These are phyloP conservation scores for Micrasema minimum DNA, from an alignment of 1,140 invertebrate genomes.

Conservation along the genomic window DNA sequence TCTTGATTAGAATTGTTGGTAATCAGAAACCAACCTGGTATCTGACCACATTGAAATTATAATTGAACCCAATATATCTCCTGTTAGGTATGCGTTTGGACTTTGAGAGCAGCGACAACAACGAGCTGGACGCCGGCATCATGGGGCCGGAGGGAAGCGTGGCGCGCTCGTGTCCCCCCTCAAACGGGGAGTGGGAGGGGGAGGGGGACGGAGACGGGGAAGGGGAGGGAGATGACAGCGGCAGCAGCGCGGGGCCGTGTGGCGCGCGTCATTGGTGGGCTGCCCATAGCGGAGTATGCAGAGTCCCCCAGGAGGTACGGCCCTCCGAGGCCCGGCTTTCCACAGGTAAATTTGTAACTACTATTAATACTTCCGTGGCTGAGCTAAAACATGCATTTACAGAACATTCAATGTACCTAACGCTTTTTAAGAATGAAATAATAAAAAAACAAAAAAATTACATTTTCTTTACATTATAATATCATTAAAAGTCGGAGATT, in stretches of 20 bases:
- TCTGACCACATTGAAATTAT: too few relatives aligned
- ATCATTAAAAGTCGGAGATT: too few relatives aligned
- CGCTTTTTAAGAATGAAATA: too few relatives aligned
- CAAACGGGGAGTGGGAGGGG: constrained; percentile 56
- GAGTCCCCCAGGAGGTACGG: constrained; percentile 90
- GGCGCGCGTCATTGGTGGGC: constrained; percentile 84
- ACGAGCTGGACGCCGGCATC: constrained; percentile 63
- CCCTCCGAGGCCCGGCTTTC: constrained; percentile 65
- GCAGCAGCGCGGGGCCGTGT: constrained; percentile 66
- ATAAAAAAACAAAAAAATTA: too few relatives aligned
- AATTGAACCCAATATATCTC: too few relatives aligned
- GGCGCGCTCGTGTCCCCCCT: constrained; percentile 45
- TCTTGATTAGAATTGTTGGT: too few relatives aligned
- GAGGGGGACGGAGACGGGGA: constrained; percentile 57
- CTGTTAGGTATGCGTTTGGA: constrained; percentile 67
- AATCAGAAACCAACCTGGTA: too few relatives aligned
- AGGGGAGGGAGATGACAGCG: constrained; percentile 57
- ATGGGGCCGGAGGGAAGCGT: constrained; percentile 51
- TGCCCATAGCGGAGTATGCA: constrained; percentile 91
- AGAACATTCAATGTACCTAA: too few relatives aligned
- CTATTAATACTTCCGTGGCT: neutral
- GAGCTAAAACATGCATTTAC: neutral
- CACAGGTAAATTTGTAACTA: constrained; percentile 67
- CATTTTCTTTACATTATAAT: too few relatives aligned
- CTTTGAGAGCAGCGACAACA: constrained; percentile 65